phyloP scores from a whole-genome alignment of 2,888 invertebrate species.

The Papilio gigon region DNA sequence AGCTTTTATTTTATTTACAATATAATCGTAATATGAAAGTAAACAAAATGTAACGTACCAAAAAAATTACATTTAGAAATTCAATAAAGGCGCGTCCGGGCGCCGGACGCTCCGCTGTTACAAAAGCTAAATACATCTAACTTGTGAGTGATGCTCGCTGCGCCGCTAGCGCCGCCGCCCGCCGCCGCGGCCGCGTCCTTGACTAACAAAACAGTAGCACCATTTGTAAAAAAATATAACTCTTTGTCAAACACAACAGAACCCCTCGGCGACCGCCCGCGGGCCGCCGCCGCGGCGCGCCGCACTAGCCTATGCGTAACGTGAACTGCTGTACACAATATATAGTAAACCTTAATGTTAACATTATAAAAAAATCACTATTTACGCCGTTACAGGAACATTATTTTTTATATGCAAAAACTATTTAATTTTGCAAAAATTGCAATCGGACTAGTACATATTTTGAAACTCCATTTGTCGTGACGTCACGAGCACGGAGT shows the following conservation, averaged over 20 bases:
- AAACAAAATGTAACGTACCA: conserved; percentile 81
- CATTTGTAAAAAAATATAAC: conserved; percentile 80
- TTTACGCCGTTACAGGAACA: conserved; percentile 81
- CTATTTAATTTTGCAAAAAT: conserved; percentile 75
- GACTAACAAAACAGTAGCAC: conserved; percentile 80
- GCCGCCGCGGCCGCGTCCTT: conserved; percentile 52
- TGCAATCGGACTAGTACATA: conserved; percentile 73
- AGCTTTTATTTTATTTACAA: conserved; percentile 82
- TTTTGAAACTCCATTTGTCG: conserved; percentile 62
- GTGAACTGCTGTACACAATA: conserved; percentile 59
- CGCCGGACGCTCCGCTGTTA: conserved; percentile 57
- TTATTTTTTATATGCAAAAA: conserved; percentile 70
- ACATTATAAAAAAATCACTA: conserved; percentile 70
- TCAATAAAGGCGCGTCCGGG: conserved; percentile 56
- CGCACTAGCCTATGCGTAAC: conserved; percentile 50
- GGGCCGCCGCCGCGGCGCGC: conserved; percentile 46
- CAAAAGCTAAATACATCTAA: conserved; percentile 74
- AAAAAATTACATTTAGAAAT: conserved; percentile 72
- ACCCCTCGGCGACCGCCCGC: conserved; percentile 48
- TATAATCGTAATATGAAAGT: conserved; percentile 79
- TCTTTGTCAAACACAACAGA: conserved; percentile 61
- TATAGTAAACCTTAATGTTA: conserved; percentile 68
- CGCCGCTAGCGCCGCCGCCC: conserved; percentile 17
- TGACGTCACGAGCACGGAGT: conserved; percentile 60
- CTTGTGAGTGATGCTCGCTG: conserved; percentile 46